Evolutionary conservation across 1,140 invertebrate species (phyloP).

Genomic region (Leguminivora glycinivorella): DNA sequence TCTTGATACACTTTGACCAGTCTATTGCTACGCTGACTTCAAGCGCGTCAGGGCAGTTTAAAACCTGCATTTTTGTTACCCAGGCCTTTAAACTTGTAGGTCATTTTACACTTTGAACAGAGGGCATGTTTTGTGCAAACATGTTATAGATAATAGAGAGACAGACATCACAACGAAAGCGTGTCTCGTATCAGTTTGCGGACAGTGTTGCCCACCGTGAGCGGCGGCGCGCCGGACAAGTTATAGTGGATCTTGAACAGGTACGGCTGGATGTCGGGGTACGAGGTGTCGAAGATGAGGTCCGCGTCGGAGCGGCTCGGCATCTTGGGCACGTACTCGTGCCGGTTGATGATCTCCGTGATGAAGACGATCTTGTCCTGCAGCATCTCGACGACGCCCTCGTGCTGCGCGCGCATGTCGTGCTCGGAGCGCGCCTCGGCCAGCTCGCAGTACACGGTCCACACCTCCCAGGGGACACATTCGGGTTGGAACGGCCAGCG

Average conservation of each 20-base stretch:
- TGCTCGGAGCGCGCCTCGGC: conserved; percentile 92
- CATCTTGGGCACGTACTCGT: conserved; percentile 97
- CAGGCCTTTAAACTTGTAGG: not conserved
- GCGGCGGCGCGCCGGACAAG: conserved; percentile 84
- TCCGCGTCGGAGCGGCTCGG: conserved; percentile 95
- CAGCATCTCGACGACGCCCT: conserved; percentile 94
- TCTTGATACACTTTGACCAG: not conserved
- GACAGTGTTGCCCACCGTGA: conserved; percentile 91
- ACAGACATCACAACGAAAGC: conserved; percentile 83
- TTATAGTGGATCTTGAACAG: conserved; percentile 93
- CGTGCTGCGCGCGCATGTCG: conserved; percentile 91
- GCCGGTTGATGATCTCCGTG: conserved; percentile 95
- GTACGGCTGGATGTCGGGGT: conserved; percentile 96
- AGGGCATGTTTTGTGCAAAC: not conserved
- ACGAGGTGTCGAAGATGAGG: conserved; percentile 95
- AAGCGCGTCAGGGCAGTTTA: too few relatives aligned
- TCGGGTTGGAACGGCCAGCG: conserved; percentile 94
- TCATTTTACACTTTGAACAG: not conserved
- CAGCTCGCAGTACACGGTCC: conserved; percentile 95
- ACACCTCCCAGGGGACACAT: conserved; percentile 98
- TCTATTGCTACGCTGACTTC: too few relatives aligned
- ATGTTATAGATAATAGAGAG: conserved; percentile 24
- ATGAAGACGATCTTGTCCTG: conserved; percentile 96
- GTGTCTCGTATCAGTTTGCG: conserved; percentile 94
- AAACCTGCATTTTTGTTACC: not conserved